phyloP scores from a whole-genome alignment of 1,140 invertebrate species.

The Trachymyrmex cornetzi region DNA sequence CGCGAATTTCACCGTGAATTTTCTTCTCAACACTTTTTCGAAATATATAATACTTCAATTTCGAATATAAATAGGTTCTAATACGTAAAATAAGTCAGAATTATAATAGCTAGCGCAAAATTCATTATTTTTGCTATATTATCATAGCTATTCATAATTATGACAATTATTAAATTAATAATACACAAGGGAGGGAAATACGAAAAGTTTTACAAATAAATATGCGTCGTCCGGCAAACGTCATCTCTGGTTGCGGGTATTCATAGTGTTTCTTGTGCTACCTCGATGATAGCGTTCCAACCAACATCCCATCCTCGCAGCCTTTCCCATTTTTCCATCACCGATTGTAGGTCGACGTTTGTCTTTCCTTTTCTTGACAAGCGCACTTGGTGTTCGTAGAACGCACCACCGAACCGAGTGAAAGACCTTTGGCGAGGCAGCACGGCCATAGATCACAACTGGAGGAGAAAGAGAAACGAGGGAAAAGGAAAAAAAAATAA shows the following conservation, averaged over 20 bases:
- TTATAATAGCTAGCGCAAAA: background rate
- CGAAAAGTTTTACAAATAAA: conserved; percentile 12
- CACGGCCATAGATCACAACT: conserved; percentile 56
- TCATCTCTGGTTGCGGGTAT: background rate
- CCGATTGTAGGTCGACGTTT: conserved; percentile 48
- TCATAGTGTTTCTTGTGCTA: background rate
- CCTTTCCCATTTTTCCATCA: conserved; percentile 44
- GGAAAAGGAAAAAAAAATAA: conserved; percentile 26
- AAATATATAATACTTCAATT: conserved; percentile 8
- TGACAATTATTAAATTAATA: too few relatives aligned
- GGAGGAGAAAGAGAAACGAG: conserved; percentile 38
- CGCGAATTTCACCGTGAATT: conserved; percentile 14
- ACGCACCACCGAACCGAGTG: conserved; percentile 47
- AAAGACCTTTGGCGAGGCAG: conserved; percentile 52
- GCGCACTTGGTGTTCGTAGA: conserved; percentile 52
- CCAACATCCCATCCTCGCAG: background rate
- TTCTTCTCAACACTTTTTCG: background rate
- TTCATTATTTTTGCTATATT: background rate
- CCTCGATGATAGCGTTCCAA: background rate
- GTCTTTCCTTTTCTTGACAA: conserved; percentile 56
- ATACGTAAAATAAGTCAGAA: background rate
- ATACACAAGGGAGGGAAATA: too few relatives aligned
- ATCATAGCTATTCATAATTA: too few relatives aligned
- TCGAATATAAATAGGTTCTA: conserved; percentile 1
- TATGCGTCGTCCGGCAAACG: background rate